phyloP scores from a whole-genome alignment of 1,140 invertebrate genomes.

The Bombus turneri region DNA sequence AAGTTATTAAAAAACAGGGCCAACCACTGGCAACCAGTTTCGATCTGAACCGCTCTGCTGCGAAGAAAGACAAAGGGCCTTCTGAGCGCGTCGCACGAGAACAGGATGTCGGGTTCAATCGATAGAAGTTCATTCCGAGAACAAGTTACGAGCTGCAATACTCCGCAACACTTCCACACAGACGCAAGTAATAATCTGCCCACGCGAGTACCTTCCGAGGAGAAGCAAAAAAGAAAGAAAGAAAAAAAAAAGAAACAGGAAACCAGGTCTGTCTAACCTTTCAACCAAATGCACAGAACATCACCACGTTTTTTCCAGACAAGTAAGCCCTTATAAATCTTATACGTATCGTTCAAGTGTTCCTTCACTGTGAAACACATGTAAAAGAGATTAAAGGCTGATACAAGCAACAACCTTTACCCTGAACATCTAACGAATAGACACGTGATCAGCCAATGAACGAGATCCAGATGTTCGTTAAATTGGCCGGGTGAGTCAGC shows the following conservation, averaged over 20 bases:
- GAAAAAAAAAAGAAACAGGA: not conserved
- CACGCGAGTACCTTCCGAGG: not conserved
- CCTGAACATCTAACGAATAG: not conserved
- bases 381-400: not conserved
- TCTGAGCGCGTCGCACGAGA: not conserved
- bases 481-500: conserved; percentile 13
- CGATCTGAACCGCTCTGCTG: not conserved
- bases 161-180: not conserved
- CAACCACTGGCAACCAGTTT: not conserved
- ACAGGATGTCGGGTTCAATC: conserved; percentile 16
- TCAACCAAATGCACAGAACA: not conserved
- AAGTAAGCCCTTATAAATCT: not conserved
- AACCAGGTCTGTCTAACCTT: not conserved
- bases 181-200: not conserved
- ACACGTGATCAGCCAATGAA: not conserved
- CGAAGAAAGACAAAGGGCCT: conserved; percentile 3
- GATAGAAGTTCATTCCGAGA: conserved; percentile 35
- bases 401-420: not conserved
- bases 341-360: not conserved
- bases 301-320: not conserved
- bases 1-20: not conserved
- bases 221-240: conserved; percentile 24
- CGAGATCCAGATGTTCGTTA: conserved; percentile 23
- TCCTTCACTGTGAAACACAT: not conserved
- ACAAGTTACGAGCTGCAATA: conserved; percentile 28